Evolutionary conservation across 2,797 vertebrate genomes (phyloP), one percentile per base, ranked within the genome.

Genomic region (Schizopygopsis pylzovi): DNA sequence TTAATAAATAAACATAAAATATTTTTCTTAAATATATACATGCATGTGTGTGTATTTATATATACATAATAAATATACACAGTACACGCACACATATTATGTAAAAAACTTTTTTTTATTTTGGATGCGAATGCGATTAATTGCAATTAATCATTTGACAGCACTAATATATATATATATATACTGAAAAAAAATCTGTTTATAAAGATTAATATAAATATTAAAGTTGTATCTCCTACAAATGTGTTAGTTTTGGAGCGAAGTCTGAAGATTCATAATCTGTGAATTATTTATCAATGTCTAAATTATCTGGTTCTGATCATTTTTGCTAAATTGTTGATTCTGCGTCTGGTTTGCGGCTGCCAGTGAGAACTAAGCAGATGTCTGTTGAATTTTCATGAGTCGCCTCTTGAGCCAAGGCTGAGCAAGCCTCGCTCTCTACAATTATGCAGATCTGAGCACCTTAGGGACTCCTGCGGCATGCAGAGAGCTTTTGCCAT

Each of bases 311-410:
- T 73, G 54, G 15, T 77, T 61, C 81, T 85, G 52, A 83, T 90
- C 49, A 86, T 93, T 88, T 84, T 86, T 63, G 84, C 77, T 56
- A 13, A 37, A 39, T 87, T 68, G 86, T 90, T 88, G 77, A 91
- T 88, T 79, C 72, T 76, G 67, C 22, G 15, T 84, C 86, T 84
- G 56, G 45, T 81, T 72, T 83, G 47, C 80, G 54, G 47, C 85
- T 86, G 75, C 37, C 39, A 61, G 73, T 70, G 67, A 7, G 63
- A 87, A 78, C 65, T 82, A 73, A 65, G 54, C 82, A 71, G 68
- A 70, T 45, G 63, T 63, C 83, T 85, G 85, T 88, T 92, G 83
- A 80, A 86, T 90, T 92, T 92, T 92, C 91, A 92, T 91, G 90
- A 92, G 90, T 65, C 33, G 18, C 47, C 61, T 81, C 72, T 89